Evolutionary conservation across 2,888 invertebrate genomes (phyloP), one percentile per base, ranked within the genome.

Genomic region (Enchytraeus crypticus): DNA sequence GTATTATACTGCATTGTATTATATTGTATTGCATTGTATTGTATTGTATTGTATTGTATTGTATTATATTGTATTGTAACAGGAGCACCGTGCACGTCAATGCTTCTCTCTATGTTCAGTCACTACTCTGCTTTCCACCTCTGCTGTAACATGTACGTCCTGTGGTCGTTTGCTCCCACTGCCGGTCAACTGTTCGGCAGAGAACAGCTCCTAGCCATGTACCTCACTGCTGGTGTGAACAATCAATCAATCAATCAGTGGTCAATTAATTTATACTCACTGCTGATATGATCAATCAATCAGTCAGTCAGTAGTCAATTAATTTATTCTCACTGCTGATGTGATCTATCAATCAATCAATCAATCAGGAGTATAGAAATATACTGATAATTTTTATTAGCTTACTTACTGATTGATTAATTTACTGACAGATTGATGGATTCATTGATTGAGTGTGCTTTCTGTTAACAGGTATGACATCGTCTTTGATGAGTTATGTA

Each of bases 101-200:
- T 96, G 92, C 75, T 95, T 56, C 81, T 95, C 3, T 92, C 92
- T n/a, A 88, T 89, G 34, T 97, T 97, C 80, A 96, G 95, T 73
- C 97, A 97, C 78, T 87, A 88, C 73, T 89, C 89, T 1, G 79
- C 85, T 43, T 81, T 91, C 66, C 97, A 97, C 81, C 83, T 96
- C 63, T 86, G 86, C 69, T 87, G 89, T 58, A 98, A 98, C 80
- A 97, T 98, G 96, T 95, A 89, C 81, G 96, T 93, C 47, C 82
- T 97, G 30, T 89, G 90, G 78, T 77, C 72, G 0, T 77, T 76
- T 65, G 73, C 78, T 72, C 64, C 78, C 84, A 85, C 85, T 45
- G 87, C 88, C 49, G 85, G 88, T 30, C 80, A 85, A 49, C 81
- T 87, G 32, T 81, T 93, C 73, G 95, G 93, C 43, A 87, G 86